These are phyloP conservation scores for Brachionus sp. DNA, from an alignment of 1,140 invertebrate species.

Conservation along the genomic window DNA sequence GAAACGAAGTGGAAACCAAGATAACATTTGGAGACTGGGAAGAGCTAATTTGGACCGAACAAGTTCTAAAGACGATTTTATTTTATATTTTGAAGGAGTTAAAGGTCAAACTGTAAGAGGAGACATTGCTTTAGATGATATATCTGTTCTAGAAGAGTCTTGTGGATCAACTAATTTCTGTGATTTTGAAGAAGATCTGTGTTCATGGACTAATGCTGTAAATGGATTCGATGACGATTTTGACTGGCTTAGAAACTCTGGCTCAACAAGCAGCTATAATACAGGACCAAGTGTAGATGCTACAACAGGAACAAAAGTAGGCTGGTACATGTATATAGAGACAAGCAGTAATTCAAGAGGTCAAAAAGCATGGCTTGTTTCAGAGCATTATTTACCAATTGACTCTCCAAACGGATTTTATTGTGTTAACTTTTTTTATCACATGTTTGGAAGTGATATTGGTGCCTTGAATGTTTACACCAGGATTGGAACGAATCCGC, in stretches of 20 bases:
- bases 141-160: slow-evolving; percentile 52
- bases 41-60: slow-evolving; percentile 48
- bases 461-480: slow-evolving; percentile 15
- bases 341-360: slow-evolving; percentile 49
- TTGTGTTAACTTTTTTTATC: slow-evolving; percentile 43
- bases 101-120: slow-evolving; percentile 66
- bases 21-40: slow-evolving; percentile 53
- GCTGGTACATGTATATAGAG: slow-evolving; percentile 57
- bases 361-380: slow-evolving; percentile 55
- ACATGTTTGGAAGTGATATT: slow-evolving; percentile 22
- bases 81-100: slow-evolving; percentile 66
- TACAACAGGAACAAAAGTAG: slow-evolving; percentile 53
- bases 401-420: slow-evolving; percentile 14
- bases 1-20: slow-evolving; percentile 50
- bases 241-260: slow-evolving; percentile 52
- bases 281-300: slow-evolving; percentile 65
- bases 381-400: slow-evolving; percentile 50
- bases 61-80: slow-evolving; percentile 47
- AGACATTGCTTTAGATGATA: slow-evolving; percentile 51
- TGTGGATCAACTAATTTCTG: slow-evolving; percentile 49
- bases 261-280: slow-evolving; percentile 48
- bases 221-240: slow-evolving; percentile 51
- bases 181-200: slow-evolving; percentile 61
- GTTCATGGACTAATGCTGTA: slow-evolving; percentile 71
- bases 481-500: background rate